Base-by-base conservation (phyloP, 2,113 vertebrate species). In the Nothobranchius furzeri region DNA sequence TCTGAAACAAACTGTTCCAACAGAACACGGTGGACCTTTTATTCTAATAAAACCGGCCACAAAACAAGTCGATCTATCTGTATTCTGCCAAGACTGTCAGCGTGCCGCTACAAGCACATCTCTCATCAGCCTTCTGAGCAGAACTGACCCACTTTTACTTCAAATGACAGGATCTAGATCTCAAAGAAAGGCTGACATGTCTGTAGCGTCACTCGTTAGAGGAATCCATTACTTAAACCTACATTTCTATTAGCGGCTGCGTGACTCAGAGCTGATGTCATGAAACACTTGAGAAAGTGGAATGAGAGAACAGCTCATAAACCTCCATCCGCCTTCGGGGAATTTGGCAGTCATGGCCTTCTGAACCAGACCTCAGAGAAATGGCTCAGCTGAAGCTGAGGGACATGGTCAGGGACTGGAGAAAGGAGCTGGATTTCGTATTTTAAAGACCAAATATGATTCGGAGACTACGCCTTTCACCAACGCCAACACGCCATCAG, bases 211-310 rank as follows among this genome's bases (percentile, higher is more conserved):
- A 68, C 53, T 68, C 66, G 40, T 74, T 56, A 61, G 61, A 81
- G 81, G 70, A 85, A 74, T 85, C 73, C 76, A 82, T 67, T 83
- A 64, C 81, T 81, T 81, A 76, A 66, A 86, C 72, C 65, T 73
- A 70, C 71, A 75, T 70, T 61, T 83, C 57, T 83, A 79, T 86
- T 77, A 85, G 63, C 43, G 69, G 78, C 55, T 50, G 63, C 47
- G 3, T 83, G 86, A 76, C 77, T 87, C 73, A 82, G 65, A 68
- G 70, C 46, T 88, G 85, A 83, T 65, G 86, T 87, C 78, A 85
- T 83, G 63, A 53, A 75, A 60, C 73, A 54, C 53, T 67, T 51
- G 70, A 69, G 70, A 75, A 84, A 79, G 75, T 55, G 79, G 75
- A 79, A 66, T 25, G 71, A 76, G 61, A 50, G 50, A 80, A 66